These are phyloP conservation scores for Leptinotarsa tumamoca DNA, from an alignment of 2,888 invertebrate species.

Conservation along the genomic window DNA sequence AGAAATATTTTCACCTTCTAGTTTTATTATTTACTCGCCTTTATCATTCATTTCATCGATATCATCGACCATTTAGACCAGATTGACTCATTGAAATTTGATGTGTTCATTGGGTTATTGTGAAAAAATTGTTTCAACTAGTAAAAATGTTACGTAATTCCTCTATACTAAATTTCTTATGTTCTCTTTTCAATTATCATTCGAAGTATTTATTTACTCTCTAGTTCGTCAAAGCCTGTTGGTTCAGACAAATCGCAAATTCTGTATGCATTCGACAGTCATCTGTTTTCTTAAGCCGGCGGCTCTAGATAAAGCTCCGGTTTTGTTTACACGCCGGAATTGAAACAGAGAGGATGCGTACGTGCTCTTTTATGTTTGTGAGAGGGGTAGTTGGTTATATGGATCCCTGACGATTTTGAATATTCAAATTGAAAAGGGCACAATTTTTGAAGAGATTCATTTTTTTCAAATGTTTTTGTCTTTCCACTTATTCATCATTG, in stretches of 20 bases:
- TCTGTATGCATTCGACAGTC: constrained; percentile 60
- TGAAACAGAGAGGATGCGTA: constrained; percentile 55
- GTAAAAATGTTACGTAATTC: too few relatives aligned
- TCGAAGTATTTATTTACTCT: constrained; percentile 3
- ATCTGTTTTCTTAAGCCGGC: constrained; percentile 63
- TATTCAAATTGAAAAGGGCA: neutral
- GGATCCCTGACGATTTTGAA: constrained; percentile 1
- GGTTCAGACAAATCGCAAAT: constrained; percentile 47
- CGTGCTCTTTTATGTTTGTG: constrained; percentile 24
- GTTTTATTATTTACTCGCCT: too few relatives aligned
- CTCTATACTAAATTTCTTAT: too few relatives aligned
- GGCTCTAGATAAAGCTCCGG: constrained; percentile 59
- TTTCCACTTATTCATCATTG: too few relatives aligned
- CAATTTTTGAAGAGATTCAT: too few relatives aligned
- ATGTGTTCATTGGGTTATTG: too few relatives aligned
- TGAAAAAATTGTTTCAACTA: too few relatives aligned
- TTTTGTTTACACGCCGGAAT: constrained; percentile 64
- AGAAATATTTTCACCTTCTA: too few relatives aligned
- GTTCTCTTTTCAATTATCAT: constrained; percentile 8
- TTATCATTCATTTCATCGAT: too few relatives aligned
- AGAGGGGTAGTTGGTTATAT: neutral
- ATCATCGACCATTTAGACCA: too few relatives aligned
- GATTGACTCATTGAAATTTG: too few relatives aligned
- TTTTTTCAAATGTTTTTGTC: too few relatives aligned
- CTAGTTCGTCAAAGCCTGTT: neutral